A percentile compares a stretch with the other conserved stretches of the same genome.
These are phyloP conservation scores for Caerostris extrusa DNA, from an alignment of 1,140 invertebrate species.

Conservation along the genomic window DNA sequence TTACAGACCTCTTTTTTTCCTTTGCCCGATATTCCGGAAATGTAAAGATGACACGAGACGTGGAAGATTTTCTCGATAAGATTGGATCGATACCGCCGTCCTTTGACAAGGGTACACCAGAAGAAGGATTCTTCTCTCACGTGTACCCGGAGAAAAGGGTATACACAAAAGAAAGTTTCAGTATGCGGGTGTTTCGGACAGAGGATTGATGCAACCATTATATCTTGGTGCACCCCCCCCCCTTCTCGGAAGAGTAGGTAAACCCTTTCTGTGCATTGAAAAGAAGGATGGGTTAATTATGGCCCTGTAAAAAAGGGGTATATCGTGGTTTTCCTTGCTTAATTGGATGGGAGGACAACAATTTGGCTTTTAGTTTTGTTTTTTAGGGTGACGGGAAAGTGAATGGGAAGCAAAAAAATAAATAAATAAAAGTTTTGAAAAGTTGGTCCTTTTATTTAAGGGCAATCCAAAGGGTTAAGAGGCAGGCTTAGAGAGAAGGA, in stretches of 20 bases:
- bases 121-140: neutral
- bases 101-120: conserved; percentile 25
- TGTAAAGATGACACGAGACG: conserved; percentile 71
- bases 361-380: neutral
- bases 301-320: neutral
- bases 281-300: conserved; percentile 21
- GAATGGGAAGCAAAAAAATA: too few relatives aligned
- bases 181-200: conserved; percentile 34
- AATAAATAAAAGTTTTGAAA: too few relatives aligned
- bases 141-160: neutral
- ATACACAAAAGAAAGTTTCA: neutral
- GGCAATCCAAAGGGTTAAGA: too few relatives aligned
- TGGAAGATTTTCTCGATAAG: conserved; percentile 61
- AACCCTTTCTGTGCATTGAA: neutral
- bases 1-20: conserved; percentile 28
- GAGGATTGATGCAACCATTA: conserved; percentile 38
- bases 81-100: conserved; percentile 53
- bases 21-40: conserved; percentile 50
- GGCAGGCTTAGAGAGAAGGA: too few relatives aligned
- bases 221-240: neutral
- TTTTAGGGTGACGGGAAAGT: neutral
- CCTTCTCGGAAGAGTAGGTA: neutral
- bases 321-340: neutral
- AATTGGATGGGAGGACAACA: conserved; percentile 10
- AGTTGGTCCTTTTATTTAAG: too few relatives aligned